Evolutionary conservation across 2,888 invertebrate genomes (phyloP).

Genomic region (Eucera pruinosa): DNA sequence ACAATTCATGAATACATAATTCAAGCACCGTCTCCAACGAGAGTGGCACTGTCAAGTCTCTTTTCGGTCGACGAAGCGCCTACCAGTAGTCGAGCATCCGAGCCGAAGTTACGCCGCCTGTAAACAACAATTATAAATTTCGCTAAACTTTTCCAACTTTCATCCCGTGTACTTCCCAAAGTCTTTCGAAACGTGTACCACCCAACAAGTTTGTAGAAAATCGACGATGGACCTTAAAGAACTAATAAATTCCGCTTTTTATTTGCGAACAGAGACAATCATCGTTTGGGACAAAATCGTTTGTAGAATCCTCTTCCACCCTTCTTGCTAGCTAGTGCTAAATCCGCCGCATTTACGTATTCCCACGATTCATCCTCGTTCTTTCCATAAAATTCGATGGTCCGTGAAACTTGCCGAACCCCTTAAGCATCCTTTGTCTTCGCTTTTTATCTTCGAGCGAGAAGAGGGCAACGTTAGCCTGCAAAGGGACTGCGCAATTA

Average conservation of each 20-base stretch:
- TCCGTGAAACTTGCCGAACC: constrained; percentile 67
- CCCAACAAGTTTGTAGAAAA: constrained; percentile 26
- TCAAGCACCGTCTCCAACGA: constrained; percentile 70
- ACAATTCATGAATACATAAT: constrained; percentile 81
- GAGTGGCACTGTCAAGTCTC: constrained; percentile 45
- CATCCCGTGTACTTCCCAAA: neutral
- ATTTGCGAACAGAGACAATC: constrained; percentile 46
- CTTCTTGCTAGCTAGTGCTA: constrained; percentile 29
- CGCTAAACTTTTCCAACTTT: constrained; percentile 8
- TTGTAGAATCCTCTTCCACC: constrained; percentile 24
- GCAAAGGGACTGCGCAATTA: constrained; percentile 33
- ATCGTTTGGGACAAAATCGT: constrained; percentile 33
- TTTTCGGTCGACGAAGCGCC: constrained; percentile 32
- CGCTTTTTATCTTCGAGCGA: constrained; percentile 32
- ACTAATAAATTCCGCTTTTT: constrained; percentile 22
- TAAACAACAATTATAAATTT: constrained; percentile 47
- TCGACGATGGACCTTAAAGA: constrained; percentile 5
- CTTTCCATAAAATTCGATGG: constrained; percentile 75
- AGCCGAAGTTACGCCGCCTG: constrained; percentile 21
- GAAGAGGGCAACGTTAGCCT: constrained; percentile 1
- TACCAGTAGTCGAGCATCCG: constrained; percentile 14
- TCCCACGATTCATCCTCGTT: constrained; percentile 74
- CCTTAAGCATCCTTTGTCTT: constrained; percentile 48
- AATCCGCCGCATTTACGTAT: constrained; percentile 69
- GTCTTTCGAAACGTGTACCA: neutral